These are phyloP conservation scores for Pungitius pungitius DNA, from an alignment of 2,113 vertebrate genomes.

Conservation along the genomic window DNA sequence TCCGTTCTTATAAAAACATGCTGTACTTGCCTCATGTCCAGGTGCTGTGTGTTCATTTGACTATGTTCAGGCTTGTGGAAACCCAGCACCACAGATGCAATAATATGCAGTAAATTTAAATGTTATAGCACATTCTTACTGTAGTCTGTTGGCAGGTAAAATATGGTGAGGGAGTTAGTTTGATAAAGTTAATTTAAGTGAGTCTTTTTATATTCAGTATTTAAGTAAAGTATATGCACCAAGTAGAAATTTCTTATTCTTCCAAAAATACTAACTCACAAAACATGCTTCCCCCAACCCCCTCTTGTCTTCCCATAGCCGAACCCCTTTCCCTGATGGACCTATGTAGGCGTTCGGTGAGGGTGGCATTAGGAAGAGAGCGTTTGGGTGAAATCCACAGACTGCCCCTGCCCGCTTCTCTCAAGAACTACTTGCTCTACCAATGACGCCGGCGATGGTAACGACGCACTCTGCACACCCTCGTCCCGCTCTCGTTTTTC, in stretches of 20 bases:
- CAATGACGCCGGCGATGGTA: conserved; percentile 82
- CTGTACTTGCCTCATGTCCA: conserved; percentile 39
- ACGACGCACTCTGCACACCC: conserved; percentile 24
- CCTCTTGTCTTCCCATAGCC: conserved; percentile 75
- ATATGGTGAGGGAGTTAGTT: background rate
- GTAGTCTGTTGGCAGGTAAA: conserved; percentile 10
- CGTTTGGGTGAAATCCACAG: conserved; percentile 89
- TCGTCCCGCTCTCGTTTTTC: conserved; percentile 49
- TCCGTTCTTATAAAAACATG: conserved; percentile 34
- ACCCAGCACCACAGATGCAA: conserved; percentile 18
- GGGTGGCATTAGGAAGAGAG: conserved; percentile 92
- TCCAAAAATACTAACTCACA: background rate
- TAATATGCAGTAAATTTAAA: conserved; percentile 16
- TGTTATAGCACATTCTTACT: background rate
- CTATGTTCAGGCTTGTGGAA: conserved; percentile 42
- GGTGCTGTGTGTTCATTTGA: conserved; percentile 62
- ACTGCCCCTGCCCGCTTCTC: conserved; percentile 92
- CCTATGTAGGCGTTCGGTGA: conserved; percentile 91
- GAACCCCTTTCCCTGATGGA: conserved; percentile 98
- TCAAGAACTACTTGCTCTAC: conserved; percentile 99
- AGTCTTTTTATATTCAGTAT: background rate
- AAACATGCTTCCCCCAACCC: background rate
- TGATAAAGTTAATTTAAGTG: background rate
- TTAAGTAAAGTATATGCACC: background rate
- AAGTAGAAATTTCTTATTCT: background rate